Conservation (phyloP, 1,140 invertebrate genomes). For the Drosophila bipectinata region DNA sequence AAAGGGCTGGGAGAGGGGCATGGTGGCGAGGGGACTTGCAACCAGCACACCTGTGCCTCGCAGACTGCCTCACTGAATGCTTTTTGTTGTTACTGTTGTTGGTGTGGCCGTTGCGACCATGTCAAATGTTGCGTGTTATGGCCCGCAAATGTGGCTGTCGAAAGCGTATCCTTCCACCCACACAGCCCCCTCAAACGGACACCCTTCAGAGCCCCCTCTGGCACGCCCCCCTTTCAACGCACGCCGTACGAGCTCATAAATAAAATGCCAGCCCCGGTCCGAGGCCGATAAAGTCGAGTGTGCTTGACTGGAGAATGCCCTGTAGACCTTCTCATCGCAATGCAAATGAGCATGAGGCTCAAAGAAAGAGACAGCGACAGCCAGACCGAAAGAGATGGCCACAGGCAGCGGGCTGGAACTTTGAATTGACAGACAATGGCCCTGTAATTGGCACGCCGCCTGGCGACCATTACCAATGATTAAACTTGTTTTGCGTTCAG, state of each 20-base stretch:
- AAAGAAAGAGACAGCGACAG: slow-evolving; percentile 13
- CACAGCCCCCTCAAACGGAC: slow-evolving; percentile 4
- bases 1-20: not conserved
- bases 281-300: slow-evolving; percentile 57
- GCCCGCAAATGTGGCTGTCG: slow-evolving; percentile 76
- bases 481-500: slow-evolving; percentile 27
- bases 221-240: slow-evolving; percentile 56
- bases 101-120: slow-evolving; percentile 46
- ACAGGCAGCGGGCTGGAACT: slow-evolving; percentile 1
- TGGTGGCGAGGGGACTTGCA: slow-evolving; percentile 10
- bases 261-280: slow-evolving; percentile 59
- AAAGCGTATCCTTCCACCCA: slow-evolving; percentile 62
- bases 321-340: slow-evolving; percentile 49
- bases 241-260: slow-evolving; percentile 76
- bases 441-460: slow-evolving; percentile 58
- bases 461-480: slow-evolving; percentile 55
- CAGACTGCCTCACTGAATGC: not conserved
- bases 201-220: not conserved
- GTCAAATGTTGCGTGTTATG: slow-evolving; percentile 81
- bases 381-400: slow-evolving; percentile 5
- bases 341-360: slow-evolving; percentile 54
- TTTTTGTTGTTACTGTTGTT: slow-evolving; percentile 20
- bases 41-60: slow-evolving; percentile 10
- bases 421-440: slow-evolving; percentile 41
- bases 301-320: slow-evolving; percentile 76